Percentiles rank a stretch among this genome's conserved stretches.
Conservation (phyloP, 2,797 vertebrate genomes). For the Rhinogobio ventralis region DNA sequence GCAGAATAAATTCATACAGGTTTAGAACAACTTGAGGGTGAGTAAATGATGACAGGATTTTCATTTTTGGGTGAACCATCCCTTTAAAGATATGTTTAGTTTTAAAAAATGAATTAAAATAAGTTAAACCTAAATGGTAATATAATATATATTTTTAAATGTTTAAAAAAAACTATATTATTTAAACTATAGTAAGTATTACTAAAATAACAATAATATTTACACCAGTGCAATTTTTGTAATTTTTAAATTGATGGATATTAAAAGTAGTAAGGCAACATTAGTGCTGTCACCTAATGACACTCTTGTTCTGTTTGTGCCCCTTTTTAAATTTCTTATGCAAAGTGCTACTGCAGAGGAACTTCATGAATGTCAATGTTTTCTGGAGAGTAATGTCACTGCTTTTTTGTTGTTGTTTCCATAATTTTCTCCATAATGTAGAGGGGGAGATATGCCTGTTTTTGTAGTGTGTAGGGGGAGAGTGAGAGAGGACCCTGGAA, state of each 20-base stretch:
- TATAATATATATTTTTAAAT: no score
- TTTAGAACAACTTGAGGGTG: no score
- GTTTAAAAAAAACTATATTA: no score
- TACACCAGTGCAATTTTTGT: neutral
- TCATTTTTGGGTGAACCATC: no score
- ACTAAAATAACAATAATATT: neutral
- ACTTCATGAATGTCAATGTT: neutral
- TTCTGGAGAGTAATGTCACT: conserved; percentile 23
- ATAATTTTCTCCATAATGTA: neutral
- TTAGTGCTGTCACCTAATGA: no score
- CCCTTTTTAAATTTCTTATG: conserved; percentile 45
- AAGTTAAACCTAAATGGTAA: no score
- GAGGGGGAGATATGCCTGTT: neutral
- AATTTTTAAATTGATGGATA: neutral
- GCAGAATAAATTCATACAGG: no score
- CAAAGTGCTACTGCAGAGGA: conserved; percentile 43
- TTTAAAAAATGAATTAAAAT: no score
- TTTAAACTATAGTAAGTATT: neutral
- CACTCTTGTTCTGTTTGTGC: conserved; percentile 16
- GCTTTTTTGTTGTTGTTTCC: neutral
- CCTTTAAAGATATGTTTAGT: no score
- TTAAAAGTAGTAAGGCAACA: neutral
- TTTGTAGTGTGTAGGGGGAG: conserved; percentile 34
- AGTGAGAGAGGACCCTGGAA: conserved; percentile 59
- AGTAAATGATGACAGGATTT: no score